Base-by-base conservation (phyloP, 2,888 invertebrate species). In the Ferdinandea cuprea region DNA sequence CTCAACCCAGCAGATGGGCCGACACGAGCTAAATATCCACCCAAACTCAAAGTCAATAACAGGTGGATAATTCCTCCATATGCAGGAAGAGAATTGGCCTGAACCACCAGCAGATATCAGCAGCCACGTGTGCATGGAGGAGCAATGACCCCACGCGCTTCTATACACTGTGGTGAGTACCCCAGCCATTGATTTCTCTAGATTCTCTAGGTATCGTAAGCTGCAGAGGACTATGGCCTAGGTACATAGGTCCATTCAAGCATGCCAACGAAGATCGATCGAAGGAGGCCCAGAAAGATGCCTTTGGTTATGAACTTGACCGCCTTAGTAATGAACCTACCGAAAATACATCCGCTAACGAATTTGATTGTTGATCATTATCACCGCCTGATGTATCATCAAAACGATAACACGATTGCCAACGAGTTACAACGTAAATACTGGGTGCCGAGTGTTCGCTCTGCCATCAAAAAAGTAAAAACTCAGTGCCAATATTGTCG, bases 1-100 rank as follows among this genome's bases (percentile, higher is more conserved):
- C 7, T 72, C 11, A 87, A 87, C 69, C 72, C 85, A 15, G 86
- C 86, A 21, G 86, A 87, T 76, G 85, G 76, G 19, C 74, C 85
- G 9, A 86, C 85, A 19, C 78, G 83, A 56, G 44, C 73, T 40
- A 32, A 32, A n/a, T 58, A 65, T 28, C 46, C 79, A n/a, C 11
- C 48, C 37, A 35, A 40, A 15, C 4, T 15, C 6, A 1, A 40
- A 15, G 1, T 6, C 44, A 28, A 19, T 74, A 13, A 78, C 85
- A 52, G 15, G n/a, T 63, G 63, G 63, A 9, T 25, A 32, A 1
- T 37, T n/a, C 21, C 25, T 25, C 37, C 15, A 21, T n/a, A 19
- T 40, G 8, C 37, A 37, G 4, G 40, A 37, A 21, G 56, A 56
- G 1, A 17, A 6, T n/a, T 35, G 56, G 56, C 56, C 56, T 2